Evolutionary conservation across 2,797 vertebrate genomes (phyloP), one percentile per base, ranked within the genome.

Genomic region (Sternarchorhynchus goeldii): DNA sequence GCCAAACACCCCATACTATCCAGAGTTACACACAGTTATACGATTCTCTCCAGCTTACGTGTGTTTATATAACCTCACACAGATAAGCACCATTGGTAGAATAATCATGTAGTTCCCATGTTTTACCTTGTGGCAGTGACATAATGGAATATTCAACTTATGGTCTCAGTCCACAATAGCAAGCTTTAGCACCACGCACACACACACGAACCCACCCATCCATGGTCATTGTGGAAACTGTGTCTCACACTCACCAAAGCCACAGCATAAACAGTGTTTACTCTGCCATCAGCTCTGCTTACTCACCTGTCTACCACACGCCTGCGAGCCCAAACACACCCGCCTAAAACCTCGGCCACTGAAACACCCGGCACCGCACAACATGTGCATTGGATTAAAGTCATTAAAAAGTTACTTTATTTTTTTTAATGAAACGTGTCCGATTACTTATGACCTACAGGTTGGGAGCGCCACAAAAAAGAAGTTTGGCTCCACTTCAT

Each of bases 1-100:
- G 72, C 82, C 82, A 81, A 72, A 78, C 82, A 82, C 83, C 84
- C 84, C 84, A 83, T 81, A 72, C 53, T 74, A 79, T 75, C 73
- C 70, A 34, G 68, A 36, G 57, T 68, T 72, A 72, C 21, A 79
- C 39, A 79, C 8, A 29, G 25, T 25, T 25, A 75, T 39, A 32
- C 76, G 32, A 10, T 77, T 77, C 57, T 75, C 20, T 56, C 12
- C 36, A 64, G 56, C 65, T 75, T 25, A 60, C 20, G 50, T 41
- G 58, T 17, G 39, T 39, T 85, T 82, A 80, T 83, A 83, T 72
- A 75, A 76, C 21, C 45, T 53, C 14, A n/a, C 10, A 2, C 16
- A 4, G 71, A 68, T 76, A 74, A 69, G 60, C 77, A 80, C 29
- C 53, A 76, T 79, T 80, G 39, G 73, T 57, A 39, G 53, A 67